These are phyloP conservation scores for Drosophila kepulauana DNA, from an alignment of 1,140 invertebrate genomes.

Conservation along the genomic window DNA sequence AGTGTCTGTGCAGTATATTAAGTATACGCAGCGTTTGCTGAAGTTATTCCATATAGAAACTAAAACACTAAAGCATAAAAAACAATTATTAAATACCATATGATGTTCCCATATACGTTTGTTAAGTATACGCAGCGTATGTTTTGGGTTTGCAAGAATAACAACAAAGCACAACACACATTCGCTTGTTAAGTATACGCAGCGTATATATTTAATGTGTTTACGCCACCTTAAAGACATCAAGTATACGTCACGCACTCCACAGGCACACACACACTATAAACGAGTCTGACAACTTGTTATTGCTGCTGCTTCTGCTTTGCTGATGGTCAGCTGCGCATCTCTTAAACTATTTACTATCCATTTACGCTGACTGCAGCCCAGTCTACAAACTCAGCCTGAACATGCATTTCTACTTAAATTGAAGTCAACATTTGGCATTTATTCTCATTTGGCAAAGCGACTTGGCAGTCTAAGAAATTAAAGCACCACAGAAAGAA, in stretches of 20 bases:
- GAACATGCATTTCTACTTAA: conserved; percentile 62
- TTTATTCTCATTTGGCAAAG: conserved; percentile 62
- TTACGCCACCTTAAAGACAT: neutral
- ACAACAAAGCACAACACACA: too few relatives aligned
- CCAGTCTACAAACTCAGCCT: neutral
- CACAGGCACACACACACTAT: conserved; percentile 16
- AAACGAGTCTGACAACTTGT: conserved; percentile 56
- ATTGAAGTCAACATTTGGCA: conserved; percentile 50
- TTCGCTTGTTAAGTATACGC: too few relatives aligned
- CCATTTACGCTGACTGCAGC: neutral
- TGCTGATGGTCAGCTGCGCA: conserved; percentile 2
- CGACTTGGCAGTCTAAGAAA: conserved; percentile 8
- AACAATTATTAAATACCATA: too few relatives aligned
- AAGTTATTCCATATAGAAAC: too few relatives aligned
- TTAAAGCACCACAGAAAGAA: conserved; percentile 61
- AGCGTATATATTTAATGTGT: too few relatives aligned
- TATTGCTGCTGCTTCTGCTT: conserved; percentile 8
- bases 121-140: neutral
- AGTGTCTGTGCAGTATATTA: neutral
- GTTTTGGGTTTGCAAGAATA: neutral
- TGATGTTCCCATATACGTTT: too few relatives aligned
- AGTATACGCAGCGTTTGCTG: neutral
- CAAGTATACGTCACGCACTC: conserved; percentile 9
- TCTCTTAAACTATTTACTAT: neutral
- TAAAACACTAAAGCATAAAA: too few relatives aligned